Evolutionary conservation across 1,140 invertebrate species (phyloP), one percentile per base, ranked within the genome.

Genomic region (Pseudomyrmex dendroicus): DNA sequence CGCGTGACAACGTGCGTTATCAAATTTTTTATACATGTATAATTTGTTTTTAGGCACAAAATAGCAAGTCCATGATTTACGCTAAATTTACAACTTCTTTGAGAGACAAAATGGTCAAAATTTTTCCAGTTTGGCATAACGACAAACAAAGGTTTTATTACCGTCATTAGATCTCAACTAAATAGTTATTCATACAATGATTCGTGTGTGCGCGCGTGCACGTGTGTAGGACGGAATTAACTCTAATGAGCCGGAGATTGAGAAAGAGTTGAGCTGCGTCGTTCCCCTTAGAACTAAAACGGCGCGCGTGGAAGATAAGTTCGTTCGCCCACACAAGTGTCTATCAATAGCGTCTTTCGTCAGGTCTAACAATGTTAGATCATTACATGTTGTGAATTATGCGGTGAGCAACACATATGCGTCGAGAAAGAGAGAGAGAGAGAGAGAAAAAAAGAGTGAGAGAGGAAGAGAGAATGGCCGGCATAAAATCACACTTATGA

Each of bases 301-400:
- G 73, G 85, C 52, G 22, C 63, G 63, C 62, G 35, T 35, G 5
- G 35, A 35, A 66, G 74, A 85, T 73, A 66, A 61, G 61, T 74
- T 57, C 57, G 70, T 46, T 89, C 87, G 80, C 89, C 87, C 66
- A 89, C 87, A 77, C 61, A 61, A 73, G 20, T 54, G 72, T 91
- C 91, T 91, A 91, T 92, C 90, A 92, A 92, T 92, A 92, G 91
- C 86, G 84, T 86, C 90, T 92, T 92, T 92, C 91, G 90, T 91
- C 91, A 91, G 90, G 88, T 90, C 89, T 63, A 85, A 87, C 89
- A 78, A 89, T 78, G 86, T 86, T 88, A 87, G 86, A 90, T 92
- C 84, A 87, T 91, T 90, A 91, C 59, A 20, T 85, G 76, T 50
- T 78, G 62, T 78, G 52, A 83, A 88, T 88, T 86, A 80, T 59